Conservation (phyloP, 2,888 invertebrate species). For the Tipula helvola region DNA sequence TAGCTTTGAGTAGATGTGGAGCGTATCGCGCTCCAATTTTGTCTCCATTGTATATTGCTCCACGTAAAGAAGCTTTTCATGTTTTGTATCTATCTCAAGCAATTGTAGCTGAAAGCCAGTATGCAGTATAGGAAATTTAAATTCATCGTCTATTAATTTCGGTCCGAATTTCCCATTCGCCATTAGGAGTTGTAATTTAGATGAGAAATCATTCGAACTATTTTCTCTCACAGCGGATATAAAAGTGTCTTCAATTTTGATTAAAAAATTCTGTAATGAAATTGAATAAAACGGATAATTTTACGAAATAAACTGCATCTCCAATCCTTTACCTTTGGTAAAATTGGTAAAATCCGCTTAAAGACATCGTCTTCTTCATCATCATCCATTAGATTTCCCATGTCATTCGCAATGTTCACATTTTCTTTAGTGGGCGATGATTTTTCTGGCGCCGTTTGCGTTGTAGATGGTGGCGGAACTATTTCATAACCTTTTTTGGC, state of each 20-base stretch:
- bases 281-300: background rate
- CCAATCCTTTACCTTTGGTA: slow-evolving; percentile 53
- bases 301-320: background rate
- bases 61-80: slow-evolving; percentile 42
- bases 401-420: background rate
- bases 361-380: slow-evolving; percentile 40
- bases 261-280: slow-evolving; percentile 52
- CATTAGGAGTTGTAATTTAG: slow-evolving; percentile 51
- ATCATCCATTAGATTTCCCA: slow-evolving; percentile 8
- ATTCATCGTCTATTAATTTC: slow-evolving; percentile 29
- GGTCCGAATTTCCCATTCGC: slow-evolving; percentile 49
- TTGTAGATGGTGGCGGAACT: slow-evolving; percentile 13
- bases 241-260: slow-evolving; percentile 59
- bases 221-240: slow-evolving; percentile 56
- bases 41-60: slow-evolving; percentile 50
- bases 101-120: slow-evolving; percentile 52
- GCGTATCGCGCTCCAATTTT: slow-evolving; percentile 48
- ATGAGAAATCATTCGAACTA: slow-evolving; percentile 56
- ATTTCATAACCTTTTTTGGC: slow-evolving; percentile 23
- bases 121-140: slow-evolving; percentile 43
- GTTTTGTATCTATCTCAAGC: slow-evolving; percentile 46
- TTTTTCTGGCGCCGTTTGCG: background rate
- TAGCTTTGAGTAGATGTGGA: slow-evolving; percentile 54
- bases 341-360: slow-evolving; percentile 56
- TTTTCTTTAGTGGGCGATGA: slow-evolving; percentile 13